Conservation (phyloP, 1,140 invertebrate genomes). For the Drosophila prosaltans region DNA sequence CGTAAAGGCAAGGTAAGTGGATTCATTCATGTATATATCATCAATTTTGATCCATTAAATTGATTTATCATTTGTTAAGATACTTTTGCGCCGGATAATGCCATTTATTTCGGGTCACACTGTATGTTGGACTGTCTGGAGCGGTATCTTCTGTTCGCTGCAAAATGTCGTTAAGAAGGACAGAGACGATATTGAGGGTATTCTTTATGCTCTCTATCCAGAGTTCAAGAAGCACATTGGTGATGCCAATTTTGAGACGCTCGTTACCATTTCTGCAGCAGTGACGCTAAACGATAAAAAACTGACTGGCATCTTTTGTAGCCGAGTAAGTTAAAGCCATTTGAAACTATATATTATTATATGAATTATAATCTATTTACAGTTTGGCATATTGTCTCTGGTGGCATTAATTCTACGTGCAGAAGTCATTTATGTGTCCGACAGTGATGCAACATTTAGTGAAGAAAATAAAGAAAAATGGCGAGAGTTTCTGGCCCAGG, state of each 20-base stretch:
- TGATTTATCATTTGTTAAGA: conserved; percentile 82
- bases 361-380: conserved; percentile 3
- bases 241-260: conserved; percentile 69
- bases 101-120: conserved; percentile 84
- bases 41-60: background rate
- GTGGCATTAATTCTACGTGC: conserved; percentile 74
- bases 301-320: conserved; percentile 75
- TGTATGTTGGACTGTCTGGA: conserved; percentile 84
- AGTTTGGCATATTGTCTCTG: conserved; percentile 81
- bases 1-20: conserved; percentile 88
- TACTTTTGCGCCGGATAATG: conserved; percentile 85
- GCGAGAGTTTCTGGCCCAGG: conserved; percentile 74
- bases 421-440: conserved; percentile 67
- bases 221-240: conserved; percentile 85
- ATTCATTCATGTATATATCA: too few species aligned
- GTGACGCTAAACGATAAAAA: conserved; percentile 77
- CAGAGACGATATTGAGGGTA: conserved; percentile 84
- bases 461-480: conserved; percentile 63
- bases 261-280: conserved; percentile 66
- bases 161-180: conserved; percentile 83
- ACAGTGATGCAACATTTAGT: conserved; percentile 51
- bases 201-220: conserved; percentile 84
- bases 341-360: background rate
- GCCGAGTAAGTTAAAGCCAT: conserved; percentile 66
- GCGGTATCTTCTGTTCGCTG: conserved; percentile 84